phyloP scores from a whole-genome alignment of 2,888 invertebrate species.

The Athetis lepigone region DNA sequence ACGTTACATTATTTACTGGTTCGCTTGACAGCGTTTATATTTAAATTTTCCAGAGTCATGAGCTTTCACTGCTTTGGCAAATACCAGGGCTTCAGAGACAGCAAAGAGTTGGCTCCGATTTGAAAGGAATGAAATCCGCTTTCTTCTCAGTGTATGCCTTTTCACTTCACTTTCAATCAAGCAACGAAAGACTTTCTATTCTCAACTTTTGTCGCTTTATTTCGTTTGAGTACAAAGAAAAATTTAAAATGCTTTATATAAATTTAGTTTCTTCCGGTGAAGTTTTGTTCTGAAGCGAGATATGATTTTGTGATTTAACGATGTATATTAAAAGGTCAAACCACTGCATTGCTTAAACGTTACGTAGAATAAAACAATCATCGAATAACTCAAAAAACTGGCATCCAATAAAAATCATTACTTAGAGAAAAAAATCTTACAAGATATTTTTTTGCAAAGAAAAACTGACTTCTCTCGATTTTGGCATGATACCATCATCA shows the following conservation, averaged over 20 bases:
- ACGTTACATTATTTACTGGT: background rate
- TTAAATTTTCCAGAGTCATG: slow-evolving; percentile 32
- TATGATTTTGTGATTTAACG: background rate
- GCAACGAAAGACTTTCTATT: slow-evolving; percentile 51
- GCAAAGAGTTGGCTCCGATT: slow-evolving; percentile 47
- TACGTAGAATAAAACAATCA: background rate
- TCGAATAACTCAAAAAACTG: background rate
- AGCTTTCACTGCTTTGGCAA: slow-evolving; percentile 35
- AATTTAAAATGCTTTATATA: slow-evolving; percentile 36
- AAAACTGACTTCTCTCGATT: no score
- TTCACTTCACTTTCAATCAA: slow-evolving; percentile 61
- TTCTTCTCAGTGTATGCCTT: slow-evolving; percentile 50
- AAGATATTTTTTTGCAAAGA: no score
- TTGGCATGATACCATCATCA: no score
- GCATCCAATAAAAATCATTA: slow-evolving; percentile 1
- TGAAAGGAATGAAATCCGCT: slow-evolving; percentile 54
- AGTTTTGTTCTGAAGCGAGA: background rate
- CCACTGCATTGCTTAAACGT: background rate
- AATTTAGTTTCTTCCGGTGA: no score
- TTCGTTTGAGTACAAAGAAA: slow-evolving; percentile 25
- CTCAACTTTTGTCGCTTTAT: slow-evolving; percentile 34
- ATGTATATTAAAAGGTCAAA: background rate
- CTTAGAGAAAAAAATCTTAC: slow-evolving; percentile 7
- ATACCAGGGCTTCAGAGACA: slow-evolving; percentile 48
- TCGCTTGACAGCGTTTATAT: slow-evolving; percentile 5